These are phyloP conservation scores for Tolmerus cingulatus DNA, from an alignment of 2,888 invertebrate genomes.

Conservation along the genomic window DNA sequence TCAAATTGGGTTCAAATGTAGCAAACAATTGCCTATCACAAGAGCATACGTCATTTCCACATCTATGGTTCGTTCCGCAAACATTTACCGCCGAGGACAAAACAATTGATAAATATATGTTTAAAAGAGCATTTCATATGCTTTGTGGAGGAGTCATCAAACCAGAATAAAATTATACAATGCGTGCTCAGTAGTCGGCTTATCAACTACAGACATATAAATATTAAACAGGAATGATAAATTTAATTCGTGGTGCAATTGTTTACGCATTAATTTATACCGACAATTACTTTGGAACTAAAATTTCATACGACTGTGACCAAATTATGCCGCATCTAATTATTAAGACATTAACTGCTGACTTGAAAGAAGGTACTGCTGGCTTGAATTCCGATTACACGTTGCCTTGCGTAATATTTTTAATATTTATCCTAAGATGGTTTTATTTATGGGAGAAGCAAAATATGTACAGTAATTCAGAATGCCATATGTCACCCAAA, in stretches of 20 bases:
- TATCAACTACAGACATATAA: not conserved
- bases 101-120: not conserved
- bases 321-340: too few species aligned
- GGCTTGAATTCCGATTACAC: not conserved
- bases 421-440: not conserved
- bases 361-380: too few species aligned
- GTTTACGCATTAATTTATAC: not conserved
- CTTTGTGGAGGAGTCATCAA: not conserved
- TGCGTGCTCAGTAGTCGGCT: not conserved
- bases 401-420: constrained; percentile 1
- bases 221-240: not conserved
- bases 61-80: not conserved
- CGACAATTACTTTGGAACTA: not conserved
- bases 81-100: not conserved
- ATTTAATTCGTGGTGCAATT: not conserved
- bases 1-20: not conserved
- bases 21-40: not conserved
- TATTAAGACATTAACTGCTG: too few species aligned
- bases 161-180: not conserved
- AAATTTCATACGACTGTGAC: not conserved
- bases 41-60: not conserved
- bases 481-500: not conserved
- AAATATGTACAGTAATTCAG: not conserved
- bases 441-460: not conserved
- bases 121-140: not conserved